These are phyloP conservation scores for Channallabes apus DNA, from an alignment of 2,797 vertebrate species.

Conservation along the genomic window DNA sequence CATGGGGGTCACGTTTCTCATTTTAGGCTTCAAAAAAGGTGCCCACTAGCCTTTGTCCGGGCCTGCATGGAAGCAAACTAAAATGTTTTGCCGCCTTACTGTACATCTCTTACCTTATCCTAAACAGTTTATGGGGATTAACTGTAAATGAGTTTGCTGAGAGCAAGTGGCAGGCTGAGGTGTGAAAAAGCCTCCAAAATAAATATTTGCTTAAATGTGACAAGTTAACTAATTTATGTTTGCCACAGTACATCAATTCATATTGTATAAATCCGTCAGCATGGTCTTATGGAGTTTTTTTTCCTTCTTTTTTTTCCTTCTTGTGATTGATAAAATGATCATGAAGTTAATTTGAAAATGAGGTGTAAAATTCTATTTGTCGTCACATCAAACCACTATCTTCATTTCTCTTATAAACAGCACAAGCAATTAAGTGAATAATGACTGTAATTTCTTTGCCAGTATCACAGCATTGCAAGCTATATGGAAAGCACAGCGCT, in stretches of 20 bases:
- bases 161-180: not conserved
- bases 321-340: not conserved
- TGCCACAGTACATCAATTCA: not conserved
- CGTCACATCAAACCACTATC: not conserved
- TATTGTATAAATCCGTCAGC: not conserved
- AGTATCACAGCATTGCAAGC: constrained; percentile 15
- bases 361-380: constrained; percentile 19
- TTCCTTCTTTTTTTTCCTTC: not conserved
- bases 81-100: not conserved
- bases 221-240: not conserved
- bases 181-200: not conserved
- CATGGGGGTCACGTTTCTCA: not conserved
- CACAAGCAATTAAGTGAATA: constrained; percentile 26
- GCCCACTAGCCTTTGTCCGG: not conserved
- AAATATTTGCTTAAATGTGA: constrained; percentile 2
- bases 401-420: constrained; percentile 22
- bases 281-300: constrained; percentile 2
- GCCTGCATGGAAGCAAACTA: not conserved
- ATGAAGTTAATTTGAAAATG: constrained; percentile 9
- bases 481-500: not conserved
- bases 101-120: not conserved
- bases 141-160: not conserved
- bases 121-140: not conserved
- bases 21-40: constrained; percentile 12
- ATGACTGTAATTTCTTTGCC: constrained; percentile 25